Percentiles rank a stretch among this genome's conserved stretches.
phyloP scores from a whole-genome alignment of 2,888 invertebrate genomes.

The Horisme vitalbata region DNA sequence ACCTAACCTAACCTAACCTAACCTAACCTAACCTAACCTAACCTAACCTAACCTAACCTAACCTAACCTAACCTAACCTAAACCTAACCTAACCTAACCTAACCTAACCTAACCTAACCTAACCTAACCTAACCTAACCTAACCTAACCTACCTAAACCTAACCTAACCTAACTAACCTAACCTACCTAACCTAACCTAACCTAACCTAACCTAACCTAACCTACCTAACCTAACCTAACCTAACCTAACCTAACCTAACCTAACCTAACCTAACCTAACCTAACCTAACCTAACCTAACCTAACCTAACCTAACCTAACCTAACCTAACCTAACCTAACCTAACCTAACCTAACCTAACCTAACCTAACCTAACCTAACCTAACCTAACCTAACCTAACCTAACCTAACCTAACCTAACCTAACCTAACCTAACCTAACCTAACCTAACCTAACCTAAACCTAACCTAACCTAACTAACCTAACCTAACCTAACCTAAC shows the following conservation, averaged over 20 bases:
- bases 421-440: slow-evolving; percentile 35
- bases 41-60: slow-evolving; percentile 26
- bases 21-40: slow-evolving; percentile 24
- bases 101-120: slow-evolving; percentile 28
- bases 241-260: slow-evolving; percentile 30
- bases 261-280: slow-evolving; percentile 31
- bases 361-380: slow-evolving; percentile 34
- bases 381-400: slow-evolving; percentile 37
- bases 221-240: slow-evolving; percentile 25
- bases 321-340: slow-evolving; percentile 37
- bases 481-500: slow-evolving; percentile 25
- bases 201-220: slow-evolving; percentile 30
- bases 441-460: slow-evolving; percentile 34
- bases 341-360: slow-evolving; percentile 33
- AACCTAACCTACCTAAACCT: slow-evolving; percentile 30
- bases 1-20: slow-evolving; percentile 23
- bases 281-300: slow-evolving; percentile 29
- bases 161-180: slow-evolving; percentile 30
- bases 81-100: slow-evolving; percentile 27
- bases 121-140: slow-evolving; percentile 30
- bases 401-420: slow-evolving; percentile 37
- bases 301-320: slow-evolving; percentile 38
- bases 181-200: slow-evolving; percentile 32
- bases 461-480: slow-evolving; percentile 23
- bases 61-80: slow-evolving; percentile 26